Conservation (phyloP, 1,140 invertebrate genomes). For the Drosophila elegans region DNA sequence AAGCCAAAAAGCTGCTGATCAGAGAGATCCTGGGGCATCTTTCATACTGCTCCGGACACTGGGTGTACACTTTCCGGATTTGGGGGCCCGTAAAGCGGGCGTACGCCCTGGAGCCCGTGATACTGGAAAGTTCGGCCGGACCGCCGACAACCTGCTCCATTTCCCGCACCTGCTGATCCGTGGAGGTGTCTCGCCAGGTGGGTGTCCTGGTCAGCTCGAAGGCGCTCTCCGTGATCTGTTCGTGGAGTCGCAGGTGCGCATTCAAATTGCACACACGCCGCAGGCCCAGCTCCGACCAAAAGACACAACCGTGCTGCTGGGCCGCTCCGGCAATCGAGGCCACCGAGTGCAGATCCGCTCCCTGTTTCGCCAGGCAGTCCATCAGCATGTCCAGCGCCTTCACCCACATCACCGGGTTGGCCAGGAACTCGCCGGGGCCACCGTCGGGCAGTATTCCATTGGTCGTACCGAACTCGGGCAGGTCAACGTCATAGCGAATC, state of each 20-base stretch:
- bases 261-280: slow-evolving; percentile 88
- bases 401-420: slow-evolving; percentile 96
- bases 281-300: slow-evolving; percentile 92
- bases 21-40: slow-evolving; percentile 95
- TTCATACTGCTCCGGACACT: slow-evolving; percentile 89
- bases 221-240: slow-evolving; percentile 89
- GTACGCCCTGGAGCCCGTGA: slow-evolving; percentile 96
- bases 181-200: slow-evolving; percentile 97
- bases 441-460: background rate
- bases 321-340: slow-evolving; percentile 93
- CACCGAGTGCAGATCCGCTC: slow-evolving; percentile 93
- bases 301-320: slow-evolving; percentile 98
- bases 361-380: slow-evolving; percentile 91
- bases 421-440: slow-evolving; percentile 77
- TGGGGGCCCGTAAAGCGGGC: slow-evolving; percentile 96
- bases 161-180: slow-evolving; percentile 89
- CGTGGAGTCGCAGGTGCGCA: slow-evolving; percentile 90
- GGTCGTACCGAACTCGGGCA: slow-evolving; percentile 50
- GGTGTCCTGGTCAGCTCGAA: slow-evolving; percentile 93
- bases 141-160: slow-evolving; percentile 93
- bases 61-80: slow-evolving; percentile 93
- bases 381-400: slow-evolving; percentile 96
- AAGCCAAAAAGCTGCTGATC: slow-evolving; percentile 95
- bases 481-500: slow-evolving; percentile 50
- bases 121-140: slow-evolving; percentile 90